Base-by-base conservation (phyloP, 2,888 invertebrate species). In the Venusia cambrica region DNA sequence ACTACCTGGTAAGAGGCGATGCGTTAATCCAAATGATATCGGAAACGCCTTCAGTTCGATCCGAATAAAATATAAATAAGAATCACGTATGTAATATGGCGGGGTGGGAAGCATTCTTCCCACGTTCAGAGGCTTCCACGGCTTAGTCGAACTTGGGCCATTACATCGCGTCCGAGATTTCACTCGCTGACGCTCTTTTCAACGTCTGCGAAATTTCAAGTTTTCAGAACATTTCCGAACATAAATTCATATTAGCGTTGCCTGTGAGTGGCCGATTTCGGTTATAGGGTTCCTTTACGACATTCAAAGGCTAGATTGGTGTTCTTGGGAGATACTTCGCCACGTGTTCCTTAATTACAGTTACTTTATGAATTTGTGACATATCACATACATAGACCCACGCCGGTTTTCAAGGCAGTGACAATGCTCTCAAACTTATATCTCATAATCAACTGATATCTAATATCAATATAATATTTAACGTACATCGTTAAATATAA, bases 11-110 rank as follows among this genome's bases (percentile, higher is more conserved):
- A 75, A 74, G 67, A 71, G 70, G 70, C 59, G 57, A 60, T 62
- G 61, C 70, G 74, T 65, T 83, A 83, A 84, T 81, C 84, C 78
- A 53, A 57, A 65, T 73, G 73, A 73, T 78, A 77, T 68, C 69
- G 68, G 60, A 66, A 64, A 62, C 61, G 62, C 64, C 62, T 57
- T 42, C 52, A 54, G 52, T 57, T 46, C 43, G 38, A 45, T 54
- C 50, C 57, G 57, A 70, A 78, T 78, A 79, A 80, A 73, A 83
- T 85, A 87, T 84, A 85, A 84, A 84, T 84, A 85, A 78, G 77
- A 83, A 85, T 83, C 85, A 85, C 87, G 87, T 85, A 78, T 83
- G 84, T 85, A 87, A 85, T 87, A 85, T 81, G 73, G 59, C 67
- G 62, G 61, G 54, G 59, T 42, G 57, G 53, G 54, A 62, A 63